Evolutionary conservation across 1,140 invertebrate genomes (phyloP).

Genomic region (Drosophila navojoa): DNA sequence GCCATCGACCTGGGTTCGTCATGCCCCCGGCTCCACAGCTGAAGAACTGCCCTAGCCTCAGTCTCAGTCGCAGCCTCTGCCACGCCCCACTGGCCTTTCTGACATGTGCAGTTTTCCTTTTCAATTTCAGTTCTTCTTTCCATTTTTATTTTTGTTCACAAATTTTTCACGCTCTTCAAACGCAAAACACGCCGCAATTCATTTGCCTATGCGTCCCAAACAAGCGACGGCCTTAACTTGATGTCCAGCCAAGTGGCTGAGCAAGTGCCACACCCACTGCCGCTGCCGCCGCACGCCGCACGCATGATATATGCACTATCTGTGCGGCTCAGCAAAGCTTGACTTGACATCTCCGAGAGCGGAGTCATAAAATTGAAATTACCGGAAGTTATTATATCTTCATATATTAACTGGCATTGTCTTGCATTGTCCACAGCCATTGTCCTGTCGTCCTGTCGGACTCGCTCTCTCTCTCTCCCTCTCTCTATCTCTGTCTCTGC

Average conservation of each 20-base stretch:
- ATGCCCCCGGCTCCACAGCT: conserved; percentile 30
- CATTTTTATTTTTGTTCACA: conserved; percentile 36
- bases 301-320: conserved; percentile 64
- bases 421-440: conserved; percentile 51
- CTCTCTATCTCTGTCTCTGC: not conserved
- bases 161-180: conserved; percentile 83
- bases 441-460: conserved; percentile 48
- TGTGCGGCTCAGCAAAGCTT: conserved; percentile 54
- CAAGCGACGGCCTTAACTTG: conserved; percentile 41
- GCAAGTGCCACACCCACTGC: conserved; percentile 4
- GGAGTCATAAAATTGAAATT: conserved; percentile 76
- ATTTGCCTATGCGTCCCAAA: conserved; percentile 64
- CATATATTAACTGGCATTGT: conserved; percentile 81
- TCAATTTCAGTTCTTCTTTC: conserved; percentile 12
- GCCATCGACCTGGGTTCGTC: conserved; percentile 75
- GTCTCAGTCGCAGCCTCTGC: not conserved
- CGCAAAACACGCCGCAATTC: conserved; percentile 71
- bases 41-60: not conserved
- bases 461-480: not conserved
- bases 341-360: conserved; percentile 52
- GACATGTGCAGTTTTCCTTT: conserved; percentile 70
- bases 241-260: conserved; percentile 57
- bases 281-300: too few species aligned
- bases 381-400: conserved; percentile 82
- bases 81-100: conserved; percentile 7